phyloP scores from a whole-genome alignment of 2,888 invertebrate species.

The Heterodera filipjevi region DNA sequence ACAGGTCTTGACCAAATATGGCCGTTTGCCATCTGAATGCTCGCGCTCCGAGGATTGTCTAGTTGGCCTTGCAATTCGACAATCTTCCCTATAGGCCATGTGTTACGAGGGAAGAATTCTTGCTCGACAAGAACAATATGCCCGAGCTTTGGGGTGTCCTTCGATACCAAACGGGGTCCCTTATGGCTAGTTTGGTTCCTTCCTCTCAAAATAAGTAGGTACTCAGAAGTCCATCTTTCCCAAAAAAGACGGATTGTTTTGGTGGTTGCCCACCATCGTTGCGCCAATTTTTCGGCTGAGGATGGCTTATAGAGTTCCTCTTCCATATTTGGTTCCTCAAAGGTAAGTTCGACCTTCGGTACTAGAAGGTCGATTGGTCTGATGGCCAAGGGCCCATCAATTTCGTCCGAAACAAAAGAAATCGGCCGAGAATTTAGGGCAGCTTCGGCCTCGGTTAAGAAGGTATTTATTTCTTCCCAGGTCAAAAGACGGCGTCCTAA shows the following conservation, averaged over 20 bases:
- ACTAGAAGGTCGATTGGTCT: slow-evolving; percentile 17
- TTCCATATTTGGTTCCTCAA: background rate
- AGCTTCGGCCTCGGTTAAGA: slow-evolving; percentile 23
- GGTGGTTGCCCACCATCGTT: background rate
- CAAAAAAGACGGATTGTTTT: background rate
- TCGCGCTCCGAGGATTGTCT: background rate
- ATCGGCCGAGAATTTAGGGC: slow-evolving; percentile 27
- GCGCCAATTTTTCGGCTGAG: background rate
- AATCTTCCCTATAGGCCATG: background rate
- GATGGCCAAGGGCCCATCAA: background rate
- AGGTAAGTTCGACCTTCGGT: background rate
- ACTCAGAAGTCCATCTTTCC: background rate
- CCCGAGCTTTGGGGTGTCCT: background rate
- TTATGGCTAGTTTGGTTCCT: background rate
- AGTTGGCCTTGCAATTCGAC: background rate
- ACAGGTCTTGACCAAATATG: background rate
- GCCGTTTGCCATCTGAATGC: background rate
- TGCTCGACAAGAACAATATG: background rate
- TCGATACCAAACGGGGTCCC: background rate
- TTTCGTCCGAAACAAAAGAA: background rate
- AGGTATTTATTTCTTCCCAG: slow-evolving; percentile 12
- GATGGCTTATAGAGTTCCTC: background rate
- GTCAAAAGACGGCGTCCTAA: background rate
- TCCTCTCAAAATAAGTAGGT: background rate
- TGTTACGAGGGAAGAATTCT: background rate